Evolutionary conservation across 2,797 vertebrate genomes (phyloP).

Genomic region (Danio choprae): DNA sequence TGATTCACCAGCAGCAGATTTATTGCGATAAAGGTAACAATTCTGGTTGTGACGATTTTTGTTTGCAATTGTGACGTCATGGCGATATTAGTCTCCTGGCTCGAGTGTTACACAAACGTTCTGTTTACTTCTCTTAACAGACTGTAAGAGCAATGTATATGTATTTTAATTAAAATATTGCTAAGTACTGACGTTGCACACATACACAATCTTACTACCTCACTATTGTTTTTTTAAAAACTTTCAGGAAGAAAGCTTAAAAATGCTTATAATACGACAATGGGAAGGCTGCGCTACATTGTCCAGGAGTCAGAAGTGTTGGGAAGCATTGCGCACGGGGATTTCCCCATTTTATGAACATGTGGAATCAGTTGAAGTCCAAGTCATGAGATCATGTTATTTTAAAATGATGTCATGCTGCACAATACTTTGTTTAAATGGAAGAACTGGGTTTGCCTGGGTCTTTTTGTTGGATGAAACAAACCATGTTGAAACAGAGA

Average conservation of each 20-base stretch:
- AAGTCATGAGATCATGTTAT: neutral
- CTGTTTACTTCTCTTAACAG: neutral
- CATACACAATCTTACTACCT: neutral
- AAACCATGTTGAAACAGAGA: neutral
- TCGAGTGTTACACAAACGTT: neutral
- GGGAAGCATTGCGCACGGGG: neutral
- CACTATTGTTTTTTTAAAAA: neutral
- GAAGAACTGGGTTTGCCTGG: neutral
- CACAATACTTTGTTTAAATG: neutral
- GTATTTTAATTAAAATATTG: neutral
- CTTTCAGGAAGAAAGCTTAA: neutral
- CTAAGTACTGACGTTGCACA: neutral
- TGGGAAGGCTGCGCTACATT: neutral
- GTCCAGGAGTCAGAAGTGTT: neutral
- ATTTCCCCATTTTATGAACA: neutral
- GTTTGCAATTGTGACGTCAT: conserved; percentile 37
- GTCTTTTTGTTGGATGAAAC: neutral
- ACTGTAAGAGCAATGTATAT: neutral
- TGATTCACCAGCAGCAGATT: conserved; percentile 25
- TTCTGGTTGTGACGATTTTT: conserved; percentile 27
- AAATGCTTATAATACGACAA: neutral
- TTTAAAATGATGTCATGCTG: conserved; percentile 10
- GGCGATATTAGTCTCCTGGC: neutral
- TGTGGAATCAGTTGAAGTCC: neutral
- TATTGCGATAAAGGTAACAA: conserved; percentile 49